Percentiles rank a stretch among this genome's conserved stretches.
Conservation (phyloP, 2,888 invertebrate genomes). For the Agrypnus murinus region DNA sequence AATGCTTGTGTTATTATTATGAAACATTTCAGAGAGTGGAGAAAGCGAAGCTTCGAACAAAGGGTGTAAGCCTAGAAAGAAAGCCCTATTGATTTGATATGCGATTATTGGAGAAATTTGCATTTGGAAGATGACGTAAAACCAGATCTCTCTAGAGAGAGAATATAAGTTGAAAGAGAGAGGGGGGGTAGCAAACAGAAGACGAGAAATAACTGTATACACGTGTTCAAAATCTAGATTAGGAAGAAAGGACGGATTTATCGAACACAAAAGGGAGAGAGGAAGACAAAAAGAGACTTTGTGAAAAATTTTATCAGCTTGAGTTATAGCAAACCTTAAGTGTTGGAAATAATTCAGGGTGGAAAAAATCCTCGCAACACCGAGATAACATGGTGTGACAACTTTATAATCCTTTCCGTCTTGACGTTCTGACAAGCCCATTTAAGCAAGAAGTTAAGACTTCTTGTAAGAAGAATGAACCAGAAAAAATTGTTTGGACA, state of each 20-base stretch:
- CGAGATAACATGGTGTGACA: conserved; percentile 3
- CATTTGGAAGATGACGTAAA: conserved; percentile 20
- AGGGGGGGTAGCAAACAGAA: conserved; percentile 1
- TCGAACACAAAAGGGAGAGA: not conserved
- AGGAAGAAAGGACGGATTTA: not conserved
- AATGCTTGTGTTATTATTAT: too few species aligned
- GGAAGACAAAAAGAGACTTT: not conserved
- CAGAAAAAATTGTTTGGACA: not conserved
- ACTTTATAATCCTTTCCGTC: conserved; percentile 7
- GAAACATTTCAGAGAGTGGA: too few species aligned
- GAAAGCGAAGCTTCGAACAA: not conserved
- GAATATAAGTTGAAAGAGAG: not conserved
- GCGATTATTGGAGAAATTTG: conserved; percentile 13
- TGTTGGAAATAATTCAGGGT: conserved; percentile 20
- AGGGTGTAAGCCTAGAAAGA: not conserved
- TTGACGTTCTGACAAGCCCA: conserved; percentile 17
- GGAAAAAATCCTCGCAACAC: conserved; percentile 8
- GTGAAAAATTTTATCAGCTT: conserved; percentile 15
- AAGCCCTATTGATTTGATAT: conserved; percentile 14
- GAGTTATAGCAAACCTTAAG: conserved; percentile 1
- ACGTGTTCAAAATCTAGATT: conserved; percentile 26
- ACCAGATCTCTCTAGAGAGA: not conserved
- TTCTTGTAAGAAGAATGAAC: not conserved
- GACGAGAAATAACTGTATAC: conserved; percentile 11
- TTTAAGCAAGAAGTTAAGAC: conserved; percentile 8